Conservation (phyloP, 2,113 vertebrate species). For the Sclerurus mexicanus region DNA sequence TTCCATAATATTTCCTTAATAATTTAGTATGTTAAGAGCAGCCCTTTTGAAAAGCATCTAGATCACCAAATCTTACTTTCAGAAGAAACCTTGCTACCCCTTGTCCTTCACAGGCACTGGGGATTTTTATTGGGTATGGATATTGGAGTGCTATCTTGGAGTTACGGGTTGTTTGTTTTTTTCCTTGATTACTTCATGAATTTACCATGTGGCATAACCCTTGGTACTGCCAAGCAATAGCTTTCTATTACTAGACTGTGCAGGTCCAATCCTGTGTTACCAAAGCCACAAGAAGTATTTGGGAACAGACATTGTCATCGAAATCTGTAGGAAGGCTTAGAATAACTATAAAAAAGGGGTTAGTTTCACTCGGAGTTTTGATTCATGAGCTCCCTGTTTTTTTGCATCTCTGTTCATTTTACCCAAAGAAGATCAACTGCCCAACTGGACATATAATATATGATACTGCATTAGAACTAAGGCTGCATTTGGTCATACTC, state of each 20-base stretch:
- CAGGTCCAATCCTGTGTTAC: neutral
- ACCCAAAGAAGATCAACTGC: conserved; percentile 48
- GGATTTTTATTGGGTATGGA: neutral
- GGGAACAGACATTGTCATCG: neutral
- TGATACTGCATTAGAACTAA: conserved; percentile 50
- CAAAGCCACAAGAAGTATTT: conserved; percentile 27
- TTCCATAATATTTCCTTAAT: conserved; percentile 41
- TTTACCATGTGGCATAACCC: neutral
- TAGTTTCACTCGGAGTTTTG: conserved; percentile 36
- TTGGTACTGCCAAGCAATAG: conserved; percentile 25
- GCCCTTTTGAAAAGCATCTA: conserved; percentile 6
- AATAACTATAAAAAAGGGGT: neutral
- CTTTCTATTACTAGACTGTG: conserved; percentile 4
- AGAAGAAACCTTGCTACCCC: neutral
- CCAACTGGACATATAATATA: conserved; percentile 59
- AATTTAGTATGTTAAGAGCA: conserved; percentile 13
- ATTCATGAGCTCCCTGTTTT: conserved; percentile 5
- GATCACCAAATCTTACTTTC: neutral
- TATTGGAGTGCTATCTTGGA: neutral
- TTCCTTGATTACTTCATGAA: neutral
- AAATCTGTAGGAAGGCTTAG: conserved; percentile 37
- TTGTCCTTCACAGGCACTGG: neutral
- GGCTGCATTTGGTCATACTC: conserved; percentile 47
- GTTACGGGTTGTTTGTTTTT: neutral
- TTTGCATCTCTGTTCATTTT: conserved; percentile 26